Conservation (phyloP, 1,140 invertebrate species). For the Teleogryllus occipitalis region DNA sequence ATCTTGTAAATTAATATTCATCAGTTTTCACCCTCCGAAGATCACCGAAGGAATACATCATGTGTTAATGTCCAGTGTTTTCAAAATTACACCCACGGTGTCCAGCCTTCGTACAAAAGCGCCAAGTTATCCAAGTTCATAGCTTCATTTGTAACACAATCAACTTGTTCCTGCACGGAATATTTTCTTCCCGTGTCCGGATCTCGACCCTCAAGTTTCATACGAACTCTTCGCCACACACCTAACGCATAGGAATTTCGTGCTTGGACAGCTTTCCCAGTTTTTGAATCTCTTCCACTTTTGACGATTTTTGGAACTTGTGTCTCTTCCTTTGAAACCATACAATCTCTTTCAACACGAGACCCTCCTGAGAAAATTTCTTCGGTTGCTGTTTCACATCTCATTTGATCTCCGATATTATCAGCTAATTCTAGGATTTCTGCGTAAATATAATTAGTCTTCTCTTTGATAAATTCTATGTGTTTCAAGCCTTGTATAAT, state of each 20-base stretch:
- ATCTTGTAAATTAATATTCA: too few species aligned
- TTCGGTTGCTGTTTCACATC: too few species aligned
- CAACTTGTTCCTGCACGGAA: constrained; percentile 73
- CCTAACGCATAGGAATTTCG: constrained; percentile 85
- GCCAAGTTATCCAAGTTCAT: constrained; percentile 87
- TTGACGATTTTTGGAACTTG: constrained; percentile 32
- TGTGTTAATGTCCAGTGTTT: background rate
- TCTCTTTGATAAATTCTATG: constrained; percentile 36
- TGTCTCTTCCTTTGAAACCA: constrained; percentile 12
- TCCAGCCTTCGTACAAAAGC: constrained; percentile 97
- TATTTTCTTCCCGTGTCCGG: constrained; percentile 64
- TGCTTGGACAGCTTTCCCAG: constrained; percentile 64
- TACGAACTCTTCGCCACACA: constrained; percentile 83
- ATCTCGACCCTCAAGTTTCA: constrained; percentile 89
- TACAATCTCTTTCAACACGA: too few species aligned
- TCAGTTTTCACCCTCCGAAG: too few species aligned
- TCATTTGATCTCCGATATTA: too few species aligned
- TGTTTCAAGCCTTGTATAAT: constrained; percentile 34
- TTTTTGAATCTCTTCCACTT: constrained; percentile 46
- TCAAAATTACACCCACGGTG: constrained; percentile 87
- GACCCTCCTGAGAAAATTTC: too few species aligned
- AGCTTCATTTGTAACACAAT: constrained; percentile 88
- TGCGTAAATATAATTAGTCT: constrained; percentile 25
- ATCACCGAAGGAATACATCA: too few species aligned
- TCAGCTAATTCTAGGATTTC: too few species aligned